A percentile compares a stretch with the other conserved stretches of the same genome.
Evolutionary conservation across 2,113 vertebrate genomes (phyloP).

Genomic region (Jacana jacana): DNA sequence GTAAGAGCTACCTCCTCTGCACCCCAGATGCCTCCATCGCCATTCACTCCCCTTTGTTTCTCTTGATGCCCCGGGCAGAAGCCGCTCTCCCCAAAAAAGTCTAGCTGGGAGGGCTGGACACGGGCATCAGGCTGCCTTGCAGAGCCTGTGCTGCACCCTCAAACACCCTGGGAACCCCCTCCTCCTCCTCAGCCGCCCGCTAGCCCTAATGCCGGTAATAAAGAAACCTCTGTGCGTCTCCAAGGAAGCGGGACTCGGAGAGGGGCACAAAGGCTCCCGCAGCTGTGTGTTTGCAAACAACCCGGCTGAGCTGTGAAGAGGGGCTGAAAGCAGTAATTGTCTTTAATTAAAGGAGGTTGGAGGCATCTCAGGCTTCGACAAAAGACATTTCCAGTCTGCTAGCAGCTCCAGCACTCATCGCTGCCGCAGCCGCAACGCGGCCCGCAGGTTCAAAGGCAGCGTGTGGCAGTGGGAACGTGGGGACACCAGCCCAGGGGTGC

Average conservation of each 20-base stretch:
- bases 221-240: constrained; percentile 75
- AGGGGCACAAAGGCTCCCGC: constrained; percentile 74
- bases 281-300: constrained; percentile 87
- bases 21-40: rapidly evolving
- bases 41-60: rapidly evolving
- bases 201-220: constrained; percentile 5
- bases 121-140: neutral
- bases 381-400: constrained; percentile 78
- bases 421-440: constrained; percentile 1
- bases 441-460: neutral
- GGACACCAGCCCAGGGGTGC: rapidly evolving
- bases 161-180: neutral
- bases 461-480: rapidly evolving
- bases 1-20: neutral
- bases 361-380: constrained; percentile 78
- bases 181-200: neutral
- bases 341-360: constrained; percentile 86
- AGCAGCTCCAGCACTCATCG: constrained; percentile 55
- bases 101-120: neutral
- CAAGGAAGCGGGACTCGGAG: constrained; percentile 65
- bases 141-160: neutral
- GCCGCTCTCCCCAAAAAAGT: rapidly evolving
- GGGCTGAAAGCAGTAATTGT: constrained; percentile 87
- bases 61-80: neutral
- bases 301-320: constrained; percentile 79